Conservation (phyloP, 2,888 invertebrate genomes). For the Pasiphila rectangulata region DNA sequence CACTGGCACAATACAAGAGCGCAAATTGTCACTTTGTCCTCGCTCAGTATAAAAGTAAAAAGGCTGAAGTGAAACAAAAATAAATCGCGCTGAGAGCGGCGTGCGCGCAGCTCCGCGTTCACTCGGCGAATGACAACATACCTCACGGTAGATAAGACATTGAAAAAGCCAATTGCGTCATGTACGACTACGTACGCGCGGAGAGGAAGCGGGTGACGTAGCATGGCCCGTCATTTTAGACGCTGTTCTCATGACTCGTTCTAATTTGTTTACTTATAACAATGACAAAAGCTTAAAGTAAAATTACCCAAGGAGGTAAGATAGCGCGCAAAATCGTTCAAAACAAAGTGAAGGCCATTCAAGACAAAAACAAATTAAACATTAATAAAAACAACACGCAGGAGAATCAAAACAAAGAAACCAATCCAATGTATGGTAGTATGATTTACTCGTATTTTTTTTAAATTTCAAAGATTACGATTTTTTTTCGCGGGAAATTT, state of each 20-base stretch:
- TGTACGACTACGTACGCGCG: slow-evolving; percentile 75
- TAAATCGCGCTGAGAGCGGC: slow-evolving; percentile 53
- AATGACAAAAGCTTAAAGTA: slow-evolving; percentile 42
- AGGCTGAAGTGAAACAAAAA: slow-evolving; percentile 70
- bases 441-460: neutral
- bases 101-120: slow-evolving; percentile 72
- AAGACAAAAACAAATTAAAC: slow-evolving; percentile 13
- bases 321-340: slow-evolving; percentile 23
- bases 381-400: slow-evolving; percentile 6
- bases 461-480: neutral
- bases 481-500: neutral
- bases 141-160: slow-evolving; percentile 78
- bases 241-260: slow-evolving; percentile 51
- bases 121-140: slow-evolving; percentile 77
- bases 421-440: neutral
- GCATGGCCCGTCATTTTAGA: slow-evolving; percentile 67
- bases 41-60: slow-evolving; percentile 66
- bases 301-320: slow-evolving; percentile 10
- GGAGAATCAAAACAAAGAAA: slow-evolving; percentile 14
- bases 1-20: slow-evolving; percentile 69
- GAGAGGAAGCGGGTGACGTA: slow-evolving; percentile 77
- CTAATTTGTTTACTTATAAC: slow-evolving; percentile 50
- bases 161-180: slow-evolving; percentile 81
- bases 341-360: slow-evolving; percentile 23
- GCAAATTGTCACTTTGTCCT: slow-evolving; percentile 75